Percentiles rank a stretch among this genome's conserved stretches.
Conservation (phyloP, 2,888 invertebrate species). For the Hydrotaea cyrtoneurina region DNA sequence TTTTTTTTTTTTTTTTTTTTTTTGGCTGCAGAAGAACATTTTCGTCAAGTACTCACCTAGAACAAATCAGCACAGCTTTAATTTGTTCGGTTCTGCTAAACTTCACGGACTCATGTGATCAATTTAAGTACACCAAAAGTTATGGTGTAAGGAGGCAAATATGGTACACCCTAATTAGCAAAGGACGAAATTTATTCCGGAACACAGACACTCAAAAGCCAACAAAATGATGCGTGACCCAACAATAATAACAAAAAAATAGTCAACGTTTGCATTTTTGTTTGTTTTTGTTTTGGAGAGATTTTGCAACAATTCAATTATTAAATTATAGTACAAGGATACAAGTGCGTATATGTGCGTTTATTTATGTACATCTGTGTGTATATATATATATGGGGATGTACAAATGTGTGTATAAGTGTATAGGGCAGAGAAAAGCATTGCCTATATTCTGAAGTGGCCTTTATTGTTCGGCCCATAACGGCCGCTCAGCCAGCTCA, state of each 20-base stretch:
- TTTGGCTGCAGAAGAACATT: too few relatives aligned
- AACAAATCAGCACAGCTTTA: too few relatives aligned
- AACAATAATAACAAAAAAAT: constrained; percentile 1
- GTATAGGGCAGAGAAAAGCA: neutral
- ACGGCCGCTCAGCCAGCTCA: neutral
- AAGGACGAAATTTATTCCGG: neutral
- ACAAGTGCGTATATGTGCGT: neutral
- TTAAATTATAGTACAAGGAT: neutral
- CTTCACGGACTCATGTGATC: too few relatives aligned
- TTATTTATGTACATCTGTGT: neutral
- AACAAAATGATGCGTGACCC: neutral
- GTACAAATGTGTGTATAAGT: neutral
- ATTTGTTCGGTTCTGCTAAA: too few relatives aligned
- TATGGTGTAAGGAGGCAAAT: too few relatives aligned
- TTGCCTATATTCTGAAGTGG: neutral
- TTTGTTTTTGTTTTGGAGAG: neutral
- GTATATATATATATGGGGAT: neutral
- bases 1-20: too few relatives aligned
- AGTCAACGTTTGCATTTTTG: neutral
- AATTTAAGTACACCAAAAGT: too few relatives aligned
- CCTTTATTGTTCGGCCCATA: neutral
- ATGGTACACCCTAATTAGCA: too few relatives aligned
- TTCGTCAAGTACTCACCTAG: too few relatives aligned
- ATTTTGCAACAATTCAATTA: neutral
- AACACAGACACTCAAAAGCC: neutral